These are phyloP conservation scores for Rhodeus uyekii DNA, from an alignment of 2,797 vertebrate genomes.

Conservation along the genomic window DNA sequence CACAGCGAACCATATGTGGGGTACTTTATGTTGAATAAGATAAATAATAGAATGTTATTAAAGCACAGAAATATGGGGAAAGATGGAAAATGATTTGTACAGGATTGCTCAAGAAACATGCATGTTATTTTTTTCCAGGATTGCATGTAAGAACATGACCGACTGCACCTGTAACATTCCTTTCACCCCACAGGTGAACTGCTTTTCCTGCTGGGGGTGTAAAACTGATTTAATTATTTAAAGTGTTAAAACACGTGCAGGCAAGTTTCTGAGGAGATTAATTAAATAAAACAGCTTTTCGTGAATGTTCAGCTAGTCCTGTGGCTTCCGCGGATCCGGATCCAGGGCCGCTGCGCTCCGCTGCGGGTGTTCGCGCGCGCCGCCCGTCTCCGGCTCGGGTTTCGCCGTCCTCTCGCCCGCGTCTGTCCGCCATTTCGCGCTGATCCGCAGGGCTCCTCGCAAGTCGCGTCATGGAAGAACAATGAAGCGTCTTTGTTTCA, in stretches of 20 bases:
- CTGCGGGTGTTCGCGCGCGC: slow-evolving; percentile 48
- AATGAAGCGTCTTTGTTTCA: slow-evolving; percentile 56
- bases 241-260: background rate
- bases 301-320: too few relatives aligned
- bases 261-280: background rate
- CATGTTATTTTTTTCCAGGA: too few relatives aligned
- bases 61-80: background rate
- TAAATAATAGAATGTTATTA: background rate
- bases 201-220: background rate
- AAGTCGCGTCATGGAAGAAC: slow-evolving; percentile 64
- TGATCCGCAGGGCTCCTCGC: slow-evolving; percentile 32
- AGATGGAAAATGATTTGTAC: background rate
- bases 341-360: slow-evolving; percentile 36
- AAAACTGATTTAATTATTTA: background rate
- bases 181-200: slow-evolving; percentile 38
- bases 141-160: slow-evolving; percentile 46
- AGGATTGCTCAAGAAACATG: slow-evolving; percentile 27
- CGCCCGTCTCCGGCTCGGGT: slow-evolving; percentile 39
- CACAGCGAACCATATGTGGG: background rate
- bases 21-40: background rate
- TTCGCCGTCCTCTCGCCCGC: slow-evolving; percentile 44
- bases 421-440: slow-evolving; percentile 65
- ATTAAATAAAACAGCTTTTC: background rate
- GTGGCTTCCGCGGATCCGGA: slow-evolving; percentile 22
- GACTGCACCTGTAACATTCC: slow-evolving; percentile 50